phyloP scores from a whole-genome alignment of 2,888 invertebrate genomes.

The Conomelus anceps region DNA sequence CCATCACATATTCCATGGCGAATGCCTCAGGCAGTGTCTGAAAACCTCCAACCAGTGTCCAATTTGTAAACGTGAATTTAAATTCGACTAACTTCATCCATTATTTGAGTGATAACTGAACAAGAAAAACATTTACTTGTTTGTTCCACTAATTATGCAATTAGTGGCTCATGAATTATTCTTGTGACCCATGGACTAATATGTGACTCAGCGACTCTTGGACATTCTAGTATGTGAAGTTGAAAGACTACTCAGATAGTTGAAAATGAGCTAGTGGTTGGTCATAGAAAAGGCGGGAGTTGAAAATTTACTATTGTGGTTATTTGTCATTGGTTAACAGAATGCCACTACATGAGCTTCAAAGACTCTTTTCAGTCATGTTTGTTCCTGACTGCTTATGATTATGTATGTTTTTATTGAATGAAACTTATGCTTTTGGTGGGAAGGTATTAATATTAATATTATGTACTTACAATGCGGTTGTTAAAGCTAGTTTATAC shows the following conservation, averaged over 20 bases:
- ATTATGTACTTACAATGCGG: too few relatives aligned
- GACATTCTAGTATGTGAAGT: too few relatives aligned
- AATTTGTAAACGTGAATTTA: slow-evolving; percentile 59
- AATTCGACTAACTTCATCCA: slow-evolving; percentile 39
- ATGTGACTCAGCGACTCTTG: too few relatives aligned
- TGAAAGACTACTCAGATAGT: background rate
- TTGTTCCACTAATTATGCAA: too few relatives aligned
- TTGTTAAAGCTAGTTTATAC: too few relatives aligned
- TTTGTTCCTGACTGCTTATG: too few relatives aligned
- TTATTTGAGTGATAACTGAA: background rate
- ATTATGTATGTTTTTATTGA: too few relatives aligned
- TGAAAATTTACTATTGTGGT: background rate
- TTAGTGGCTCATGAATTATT: too few relatives aligned
- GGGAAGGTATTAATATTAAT: too few relatives aligned
- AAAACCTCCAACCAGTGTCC: slow-evolving; percentile 63
- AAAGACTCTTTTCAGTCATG: background rate
- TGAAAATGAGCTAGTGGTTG: background rate
- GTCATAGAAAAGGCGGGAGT: background rate
- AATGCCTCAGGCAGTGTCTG: slow-evolving; percentile 66
- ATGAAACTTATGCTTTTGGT: too few relatives aligned
- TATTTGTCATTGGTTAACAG: background rate
- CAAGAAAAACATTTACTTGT: background rate
- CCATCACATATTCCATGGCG: slow-evolving; percentile 72
- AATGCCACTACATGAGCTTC: background rate
- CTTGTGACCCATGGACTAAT: too few relatives aligned